These are phyloP conservation scores for Peromyscus eremicus DNA, from an alignment of 2,797 vertebrate genomes.

Conservation along the genomic window DNA sequence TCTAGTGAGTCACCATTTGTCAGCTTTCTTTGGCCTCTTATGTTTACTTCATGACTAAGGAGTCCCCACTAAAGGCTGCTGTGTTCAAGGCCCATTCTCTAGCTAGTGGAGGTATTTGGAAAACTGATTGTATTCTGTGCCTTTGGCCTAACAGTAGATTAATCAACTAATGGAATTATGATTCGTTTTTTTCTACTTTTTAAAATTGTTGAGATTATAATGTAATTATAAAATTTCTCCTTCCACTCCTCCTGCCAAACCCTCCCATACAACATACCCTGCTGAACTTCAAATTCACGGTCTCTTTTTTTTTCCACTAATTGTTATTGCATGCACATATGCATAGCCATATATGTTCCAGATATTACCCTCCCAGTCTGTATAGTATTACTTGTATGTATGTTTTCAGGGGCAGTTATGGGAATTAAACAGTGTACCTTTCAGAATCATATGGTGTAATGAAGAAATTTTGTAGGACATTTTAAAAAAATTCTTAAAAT, in stretches of 20 bases:
- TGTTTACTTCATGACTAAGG: neutral
- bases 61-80: neutral
- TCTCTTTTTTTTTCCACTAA: neutral
- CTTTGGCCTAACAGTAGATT: neutral
- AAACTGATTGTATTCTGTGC: neutral
- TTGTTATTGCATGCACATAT: neutral
- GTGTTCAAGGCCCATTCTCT: neutral
- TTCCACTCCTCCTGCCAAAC: neutral
- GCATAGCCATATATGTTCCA: too few relatives aligned
- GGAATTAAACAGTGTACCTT: neutral
- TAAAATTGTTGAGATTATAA: neutral
- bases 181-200: neutral
- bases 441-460: neutral
- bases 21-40: neutral
- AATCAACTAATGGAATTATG: neutral
- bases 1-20: neutral
- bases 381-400: neutral
- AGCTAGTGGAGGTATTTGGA: neutral
- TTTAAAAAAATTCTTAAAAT: neutral
- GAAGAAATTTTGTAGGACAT: neutral
- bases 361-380: neutral
- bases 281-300: neutral
- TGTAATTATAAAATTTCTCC: neutral
- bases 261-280: neutral
- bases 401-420: neutral